A percentile compares a stretch with the other conserved stretches of the same genome.
Conservation (phyloP, 1,140 invertebrate genomes). For the Heliconius hermathena region DNA sequence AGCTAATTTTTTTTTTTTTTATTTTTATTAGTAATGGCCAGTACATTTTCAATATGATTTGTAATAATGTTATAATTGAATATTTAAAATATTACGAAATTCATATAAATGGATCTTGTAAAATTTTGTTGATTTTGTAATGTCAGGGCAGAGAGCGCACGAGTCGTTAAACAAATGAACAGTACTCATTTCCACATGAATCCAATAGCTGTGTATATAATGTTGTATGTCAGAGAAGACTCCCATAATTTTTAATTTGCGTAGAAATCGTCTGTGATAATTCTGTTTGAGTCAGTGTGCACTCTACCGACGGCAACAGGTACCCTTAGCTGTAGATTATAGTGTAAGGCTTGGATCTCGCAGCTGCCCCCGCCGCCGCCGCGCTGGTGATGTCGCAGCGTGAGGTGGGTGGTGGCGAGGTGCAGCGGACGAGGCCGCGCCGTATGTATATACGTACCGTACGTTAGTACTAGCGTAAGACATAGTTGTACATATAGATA, state of each 20-base stretch:
- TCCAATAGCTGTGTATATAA: too few species aligned
- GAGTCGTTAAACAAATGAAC: too few species aligned
- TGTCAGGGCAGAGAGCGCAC: too few species aligned
- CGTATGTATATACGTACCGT: slow-evolving; percentile 41
- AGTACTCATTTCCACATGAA: too few species aligned
- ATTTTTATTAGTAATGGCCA: neutral
- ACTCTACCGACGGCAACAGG: slow-evolving; percentile 16
- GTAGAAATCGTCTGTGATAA: slow-evolving; percentile 37
- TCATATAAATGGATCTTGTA: too few species aligned
- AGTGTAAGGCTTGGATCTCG: neutral
- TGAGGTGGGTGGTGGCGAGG: neutral
- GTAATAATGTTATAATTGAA: neutral
- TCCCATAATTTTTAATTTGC: slow-evolving; percentile 18
- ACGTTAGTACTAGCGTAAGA: slow-evolving; percentile 26
- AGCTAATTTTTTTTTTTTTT: too few species aligned
- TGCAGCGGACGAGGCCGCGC: neutral
- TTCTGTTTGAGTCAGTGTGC: slow-evolving; percentile 31
- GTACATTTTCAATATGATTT: neutral
- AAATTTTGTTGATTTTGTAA: too few species aligned
- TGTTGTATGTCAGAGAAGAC: neutral
- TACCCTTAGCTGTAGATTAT: neutral
- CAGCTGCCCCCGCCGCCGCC: neutral
- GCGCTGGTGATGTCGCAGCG: neutral
- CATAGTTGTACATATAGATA: slow-evolving; percentile 34
- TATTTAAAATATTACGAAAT: too few species aligned